phyloP scores from a whole-genome alignment of 2,797 vertebrate species.

The Sylvilagus floridanus region DNA sequence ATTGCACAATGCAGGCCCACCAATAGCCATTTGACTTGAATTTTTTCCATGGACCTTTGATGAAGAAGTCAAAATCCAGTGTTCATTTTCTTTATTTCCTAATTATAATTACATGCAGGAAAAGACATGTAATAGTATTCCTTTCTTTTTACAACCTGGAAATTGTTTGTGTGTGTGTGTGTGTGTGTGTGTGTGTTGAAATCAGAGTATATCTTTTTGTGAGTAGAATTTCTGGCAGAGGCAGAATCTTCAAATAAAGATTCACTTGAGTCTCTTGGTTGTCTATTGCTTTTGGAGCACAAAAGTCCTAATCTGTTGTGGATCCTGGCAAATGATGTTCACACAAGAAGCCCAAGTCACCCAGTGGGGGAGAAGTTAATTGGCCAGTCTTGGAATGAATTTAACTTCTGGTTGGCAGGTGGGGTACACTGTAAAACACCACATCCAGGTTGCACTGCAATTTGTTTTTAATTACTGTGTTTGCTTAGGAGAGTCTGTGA shows the following conservation, averaged over 20 bases:
- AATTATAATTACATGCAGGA: constrained; percentile 65
- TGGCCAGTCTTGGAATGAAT: constrained; percentile 72
- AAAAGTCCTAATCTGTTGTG: constrained; percentile 53
- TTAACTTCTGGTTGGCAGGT: constrained; percentile 71
- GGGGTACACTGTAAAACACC: constrained; percentile 45
- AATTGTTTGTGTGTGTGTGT: constrained; percentile 11
- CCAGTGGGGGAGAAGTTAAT: constrained; percentile 61
- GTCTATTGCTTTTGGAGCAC: constrained; percentile 52
- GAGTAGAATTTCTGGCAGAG: constrained; percentile 37
- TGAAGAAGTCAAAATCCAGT: constrained; percentile 22
- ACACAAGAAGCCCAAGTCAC: constrained; percentile 16
- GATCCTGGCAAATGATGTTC: constrained; percentile 28
- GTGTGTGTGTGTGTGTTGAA: not conserved
- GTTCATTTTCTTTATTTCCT: constrained; percentile 36
- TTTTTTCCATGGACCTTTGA: constrained; percentile 38
- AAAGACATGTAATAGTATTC: not conserved
- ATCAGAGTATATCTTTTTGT: constrained; percentile 53
- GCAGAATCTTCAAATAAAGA: constrained; percentile 42
- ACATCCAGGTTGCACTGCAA: constrained; percentile 65
- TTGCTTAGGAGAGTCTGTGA: constrained; percentile 77
- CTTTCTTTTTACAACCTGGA: constrained; percentile 63
- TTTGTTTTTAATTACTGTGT: constrained; percentile 80
- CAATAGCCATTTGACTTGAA: constrained; percentile 1
- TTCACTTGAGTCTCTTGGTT: constrained; percentile 2
- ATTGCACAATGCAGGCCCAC: too few species aligned